Evolutionary conservation across 2,888 invertebrate species (phyloP), one percentile per base, ranked within the genome.

Genomic region (Scaptomyza polygonia): DNA sequence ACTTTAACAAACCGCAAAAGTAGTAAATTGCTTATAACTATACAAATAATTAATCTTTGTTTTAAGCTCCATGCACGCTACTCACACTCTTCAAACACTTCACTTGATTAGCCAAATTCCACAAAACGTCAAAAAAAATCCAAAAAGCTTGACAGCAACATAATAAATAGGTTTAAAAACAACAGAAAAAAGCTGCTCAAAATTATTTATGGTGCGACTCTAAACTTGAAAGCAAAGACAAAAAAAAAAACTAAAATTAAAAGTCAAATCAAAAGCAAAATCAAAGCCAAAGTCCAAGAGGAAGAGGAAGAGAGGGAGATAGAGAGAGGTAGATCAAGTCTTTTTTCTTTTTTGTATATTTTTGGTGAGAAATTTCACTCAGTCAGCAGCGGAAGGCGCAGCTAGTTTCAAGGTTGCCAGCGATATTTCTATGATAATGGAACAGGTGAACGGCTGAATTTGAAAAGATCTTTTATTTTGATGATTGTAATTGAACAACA

Each of bases 281-380:
- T 40, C 56, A 59, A 55, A 66, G 36, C 16, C 42, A 44, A 25
- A 49, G 49, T 21, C 9, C 12, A 29, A 40, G 40, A 36, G n/a
- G n/a, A n/a, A n/a, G n/a, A n/a, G n/a, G n/a, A n/a, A n/a, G n/a
- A n/a, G n/a, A 58, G 11, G 8, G 25, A 16, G 48, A 21, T 39
- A 57, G 21, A 48, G 12, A 32, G 30, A 18, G 47, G 47, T 32
- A 18, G 18, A 9, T 9, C 18, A 21, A 48, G 21, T 48, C 5
- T 47, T 16, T 8, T 18, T 16, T 45, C 5, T 16, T 9, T 1
- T 7, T 29, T 12, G 5, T 11, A 11, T 29, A 16, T 40, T 45
- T 77, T 79, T 66, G 72, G 54, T 71, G 68, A 77, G 66, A 83
- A 86, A 81, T 86, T 86, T 81, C 84, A 77, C 80, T 77, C 49